These are phyloP conservation scores for Eristalis intricaria DNA, from an alignment of 2,888 invertebrate species.

Conservation along the genomic window DNA sequence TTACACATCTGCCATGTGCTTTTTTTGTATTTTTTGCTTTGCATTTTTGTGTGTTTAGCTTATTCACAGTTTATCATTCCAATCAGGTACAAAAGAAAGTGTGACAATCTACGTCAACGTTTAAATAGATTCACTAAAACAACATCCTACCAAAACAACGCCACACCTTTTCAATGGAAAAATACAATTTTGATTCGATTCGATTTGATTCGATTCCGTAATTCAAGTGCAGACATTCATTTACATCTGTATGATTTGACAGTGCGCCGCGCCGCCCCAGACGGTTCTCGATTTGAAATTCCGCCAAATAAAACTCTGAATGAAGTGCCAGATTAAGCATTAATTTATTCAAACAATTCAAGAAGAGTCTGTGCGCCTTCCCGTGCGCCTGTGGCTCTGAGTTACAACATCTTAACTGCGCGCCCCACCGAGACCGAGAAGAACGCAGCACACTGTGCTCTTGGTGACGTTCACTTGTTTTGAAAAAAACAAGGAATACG, in stretches of 20 bases:
- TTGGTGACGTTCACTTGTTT: neutral
- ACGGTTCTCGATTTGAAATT: conserved; percentile 51
- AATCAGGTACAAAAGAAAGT: conserved; percentile 48
- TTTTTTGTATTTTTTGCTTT: neutral
- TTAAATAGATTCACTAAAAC: conserved; percentile 21
- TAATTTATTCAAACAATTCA: neutral
- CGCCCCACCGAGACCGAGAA: neutral
- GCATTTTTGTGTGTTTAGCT: neutral
- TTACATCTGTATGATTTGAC: neutral
- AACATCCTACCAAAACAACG: neutral
- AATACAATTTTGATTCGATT: conserved; percentile 24
- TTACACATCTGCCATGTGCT: conserved; percentile 24
- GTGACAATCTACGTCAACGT: conserved; percentile 42
- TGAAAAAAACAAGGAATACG: neutral
- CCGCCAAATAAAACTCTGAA: conserved; percentile 31
- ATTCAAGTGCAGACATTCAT: conserved; percentile 18
- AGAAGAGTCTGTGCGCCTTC: neutral
- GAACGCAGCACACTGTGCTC: neutral
- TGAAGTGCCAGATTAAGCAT: neutral
- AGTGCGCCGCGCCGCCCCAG: conserved; percentile 39
- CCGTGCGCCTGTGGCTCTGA: neutral
- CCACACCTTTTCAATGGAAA: neutral
- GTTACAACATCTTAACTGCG: conserved; percentile 17
- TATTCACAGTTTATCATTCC: conserved; percentile 2
- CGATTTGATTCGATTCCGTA: neutral